Percentiles rank a stretch among this genome's conserved stretches.
Conservation (phyloP, 2,797 vertebrate genomes). For the Channallabes apus region DNA sequence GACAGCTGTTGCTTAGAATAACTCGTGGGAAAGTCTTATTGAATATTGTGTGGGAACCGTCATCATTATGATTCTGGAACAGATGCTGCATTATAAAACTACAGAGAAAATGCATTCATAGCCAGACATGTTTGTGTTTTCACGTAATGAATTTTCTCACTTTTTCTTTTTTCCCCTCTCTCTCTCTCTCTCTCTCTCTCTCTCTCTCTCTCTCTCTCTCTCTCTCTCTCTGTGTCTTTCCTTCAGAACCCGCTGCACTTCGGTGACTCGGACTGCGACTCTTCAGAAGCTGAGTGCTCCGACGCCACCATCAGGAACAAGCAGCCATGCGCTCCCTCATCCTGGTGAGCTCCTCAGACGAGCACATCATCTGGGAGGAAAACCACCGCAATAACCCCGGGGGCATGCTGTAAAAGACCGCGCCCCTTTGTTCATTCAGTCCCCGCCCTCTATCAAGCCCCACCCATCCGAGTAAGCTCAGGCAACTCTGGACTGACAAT, state of each 20-base stretch:
- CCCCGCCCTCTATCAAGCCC: conserved; percentile 53
- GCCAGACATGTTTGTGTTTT: not conserved
- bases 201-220: conserved; percentile 34
- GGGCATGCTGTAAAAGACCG: conserved; percentile 68
- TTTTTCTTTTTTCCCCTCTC: no score
- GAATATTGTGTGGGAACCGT: not conserved
- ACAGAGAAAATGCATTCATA: not conserved
- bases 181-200: conserved; percentile 11
- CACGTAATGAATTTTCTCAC: not conserved
- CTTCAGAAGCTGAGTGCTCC: conserved; percentile 95
- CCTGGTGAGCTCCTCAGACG: conserved; percentile 81
- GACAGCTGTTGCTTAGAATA: not conserved
- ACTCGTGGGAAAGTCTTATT: not conserved
- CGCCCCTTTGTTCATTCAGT: conserved; percentile 30
- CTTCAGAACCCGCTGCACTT: conserved; percentile 90
- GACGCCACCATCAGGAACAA: conserved; percentile 96
- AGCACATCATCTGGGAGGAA: conserved; percentile 65
- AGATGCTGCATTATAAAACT: not conserved
- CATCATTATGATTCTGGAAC: not conserved
- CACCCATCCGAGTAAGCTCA: conserved; percentile 75
- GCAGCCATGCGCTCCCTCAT: conserved; percentile 87
- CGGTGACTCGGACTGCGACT: conserved; percentile 90
- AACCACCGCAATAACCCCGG: conserved; percentile 88
- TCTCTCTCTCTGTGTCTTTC: conserved; percentile 16
- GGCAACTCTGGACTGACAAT: conserved; percentile 91